Evolutionary conservation across 1,140 invertebrate species (phyloP), one percentile per base, ranked within the genome.

Genomic region (Drosophila burlai): DNA sequence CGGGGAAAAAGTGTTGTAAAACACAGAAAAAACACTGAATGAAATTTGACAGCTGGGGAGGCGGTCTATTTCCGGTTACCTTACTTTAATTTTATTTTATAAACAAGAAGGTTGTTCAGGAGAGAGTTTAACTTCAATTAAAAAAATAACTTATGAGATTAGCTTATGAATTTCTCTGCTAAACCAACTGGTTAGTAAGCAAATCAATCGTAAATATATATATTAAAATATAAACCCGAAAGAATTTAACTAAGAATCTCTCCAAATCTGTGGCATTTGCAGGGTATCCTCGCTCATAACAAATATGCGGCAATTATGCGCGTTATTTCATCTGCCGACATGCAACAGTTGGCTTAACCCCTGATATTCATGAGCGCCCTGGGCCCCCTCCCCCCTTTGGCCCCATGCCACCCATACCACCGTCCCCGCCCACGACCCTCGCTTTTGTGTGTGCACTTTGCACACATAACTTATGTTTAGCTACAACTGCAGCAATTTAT

Each of bases 401-500:
- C 15, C 40, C 42, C 11, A 0, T 13, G 13, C 46, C 46, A n/a
- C 42, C 10, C 13, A 5, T 7, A n/a, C 42, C 8, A 15, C 36
- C 42, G 9, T 16, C 11, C 15, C 40, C 38, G 4, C 21, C 47
- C 31, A 21, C 38, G 29, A 38, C 38, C 40, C 63, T 74, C 29
- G 40, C 59, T 18, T 59, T 43, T 64, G 61, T 77, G 45, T 68
- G 58, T 61, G 67, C 49, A 47, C 45, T 66, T 81, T 76, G 72
- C 83, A 83, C 81, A 87, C 80, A 84, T 87, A 83, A 83, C 83
- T 87, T 89, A 87, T 87, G 84, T 87, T 87, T 89, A 84, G 74
- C 77, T 75, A 36, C 80, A 80, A 72, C 83, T 87, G 76, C 76
- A 64, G 47, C 81, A 89, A 89, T 83, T 87, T 86, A 87, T 87